Evolutionary conservation across 1,140 invertebrate species (phyloP), one percentile per base, ranked within the genome.

Genomic region (Eubasilissa regina): DNA sequence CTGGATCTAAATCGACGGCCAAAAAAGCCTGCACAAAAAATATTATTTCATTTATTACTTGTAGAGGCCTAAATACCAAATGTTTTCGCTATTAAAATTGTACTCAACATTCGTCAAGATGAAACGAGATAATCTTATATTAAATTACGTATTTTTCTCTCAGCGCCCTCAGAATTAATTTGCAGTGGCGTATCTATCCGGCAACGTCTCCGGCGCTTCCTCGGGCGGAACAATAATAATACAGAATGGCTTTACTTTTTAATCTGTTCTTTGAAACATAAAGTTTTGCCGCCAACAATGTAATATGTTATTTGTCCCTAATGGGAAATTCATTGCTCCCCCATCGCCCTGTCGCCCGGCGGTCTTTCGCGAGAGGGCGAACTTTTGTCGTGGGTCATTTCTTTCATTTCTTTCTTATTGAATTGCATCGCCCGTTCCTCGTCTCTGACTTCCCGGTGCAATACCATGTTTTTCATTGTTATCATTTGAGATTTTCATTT

Each of bases 401-500:
- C 78, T 81, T 81, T 81, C 78, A 81, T 81, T 81, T 78, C 62
- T 76, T 76, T 73, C 70, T 81, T 81, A 81, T 81, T 81, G 80
- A 78, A 81, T 81, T 79, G 72, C 68, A 21, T 47, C 47, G 13
- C 53, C 44, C 17, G 19, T 11, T 44, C 9, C 75, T 45, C 48
- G 44, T 13, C 21, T 19, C 4, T 66, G n/a, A 12, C 25, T n/a
- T 53, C 15, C 45, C 35, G 74, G 21, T 51, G 43, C 64, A 45
- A 47, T 72, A 72, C 25, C 15, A 55, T 73, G 53, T 73, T 73
- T 73, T 73, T 73, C 68, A 73, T 53, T 51, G 53, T 73, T 53
- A 73, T 48, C 19, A 73, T 73, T 72, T 53, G 6, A 45, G 13
- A 17, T 72, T 73, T 73, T 73, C 68, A 55, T 73, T 73, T 25